Percentiles rank a stretch among this genome's conserved stretches.
Conservation (phyloP, 2,797 vertebrate species). For the Gobionotothen gibberifrons region DNA sequence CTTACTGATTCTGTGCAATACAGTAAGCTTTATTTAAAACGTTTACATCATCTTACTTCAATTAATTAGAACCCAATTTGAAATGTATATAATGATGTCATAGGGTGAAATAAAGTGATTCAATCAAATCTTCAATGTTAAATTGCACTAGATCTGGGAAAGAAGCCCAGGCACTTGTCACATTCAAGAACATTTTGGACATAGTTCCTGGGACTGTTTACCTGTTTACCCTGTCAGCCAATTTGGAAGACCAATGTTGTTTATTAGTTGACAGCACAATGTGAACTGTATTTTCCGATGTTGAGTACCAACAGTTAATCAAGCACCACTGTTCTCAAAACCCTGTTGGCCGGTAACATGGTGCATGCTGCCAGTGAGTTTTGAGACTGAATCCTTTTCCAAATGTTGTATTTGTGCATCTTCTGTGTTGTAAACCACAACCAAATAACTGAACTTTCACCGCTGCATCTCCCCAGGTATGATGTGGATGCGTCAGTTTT, state of each 20-base stretch:
- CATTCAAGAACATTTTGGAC: constrained; percentile 33
- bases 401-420: not conserved
- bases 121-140: constrained; percentile 19
- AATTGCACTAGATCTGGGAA: constrained; percentile 26
- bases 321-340: constrained; percentile 22
- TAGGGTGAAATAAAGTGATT: not conserved
- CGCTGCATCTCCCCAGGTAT: constrained; percentile 80
- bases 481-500: constrained; percentile 94
- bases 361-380: not conserved
- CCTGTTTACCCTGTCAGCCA: constrained; percentile 30
- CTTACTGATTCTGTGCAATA: not conserved
- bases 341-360: constrained; percentile 4
- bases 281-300: constrained; percentile 24
- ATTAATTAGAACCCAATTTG: no score
- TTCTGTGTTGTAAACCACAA: not conserved
- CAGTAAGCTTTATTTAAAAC: not conserved
- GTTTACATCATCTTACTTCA: no score
- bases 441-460: not conserved
- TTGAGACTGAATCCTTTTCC: not conserved
- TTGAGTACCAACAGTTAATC: constrained; percentile 17
- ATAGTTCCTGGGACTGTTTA: constrained; percentile 21
- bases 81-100: no score
- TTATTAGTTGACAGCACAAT: constrained; percentile 33
- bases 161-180: constrained; percentile 34
- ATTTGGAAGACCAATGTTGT: constrained; percentile 41